phyloP scores from a whole-genome alignment of 2,888 invertebrate species.

The Mesorhabditis belari region DNA sequence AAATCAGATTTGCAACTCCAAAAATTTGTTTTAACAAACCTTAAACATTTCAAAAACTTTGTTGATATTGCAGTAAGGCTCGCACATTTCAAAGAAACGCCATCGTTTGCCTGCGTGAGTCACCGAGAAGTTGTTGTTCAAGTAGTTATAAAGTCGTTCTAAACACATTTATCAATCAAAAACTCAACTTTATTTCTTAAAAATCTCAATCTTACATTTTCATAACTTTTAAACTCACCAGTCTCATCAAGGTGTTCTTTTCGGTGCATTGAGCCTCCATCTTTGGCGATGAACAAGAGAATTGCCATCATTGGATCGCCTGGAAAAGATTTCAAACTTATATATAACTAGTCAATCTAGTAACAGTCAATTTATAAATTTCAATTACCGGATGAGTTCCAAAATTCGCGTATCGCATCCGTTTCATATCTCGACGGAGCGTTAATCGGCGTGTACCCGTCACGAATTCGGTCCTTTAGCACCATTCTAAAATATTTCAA shows the following conservation, averaged over 20 bases:
- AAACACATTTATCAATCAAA: not conserved
- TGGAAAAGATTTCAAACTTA: too few species aligned
- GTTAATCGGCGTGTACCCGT: constrained; percentile 51
- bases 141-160: constrained; percentile 26
- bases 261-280: constrained; percentile 46
- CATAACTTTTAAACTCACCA: not conserved
- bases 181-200: not conserved
- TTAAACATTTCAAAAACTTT: constrained; percentile 42
- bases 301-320: constrained; percentile 51
- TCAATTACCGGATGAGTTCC: constrained; percentile 11
- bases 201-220: not conserved
- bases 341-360: too few species aligned
- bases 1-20: not conserved
- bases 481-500: constrained; percentile 32
- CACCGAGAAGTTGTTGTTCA: constrained; percentile 30
- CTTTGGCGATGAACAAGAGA: constrained; percentile 43
- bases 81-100: constrained; percentile 39
- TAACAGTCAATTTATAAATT: not conserved
- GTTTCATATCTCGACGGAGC: constrained; percentile 49
- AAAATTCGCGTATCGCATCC: constrained; percentile 32
- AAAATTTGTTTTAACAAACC: constrained; percentile 12
- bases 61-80: constrained; percentile 48
- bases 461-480: constrained; percentile 46
- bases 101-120: constrained; percentile 10
- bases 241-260: constrained; percentile 41